Base-by-base conservation (phyloP, 2,797 vertebrate genomes). In the Denticeps clupeoides region DNA sequence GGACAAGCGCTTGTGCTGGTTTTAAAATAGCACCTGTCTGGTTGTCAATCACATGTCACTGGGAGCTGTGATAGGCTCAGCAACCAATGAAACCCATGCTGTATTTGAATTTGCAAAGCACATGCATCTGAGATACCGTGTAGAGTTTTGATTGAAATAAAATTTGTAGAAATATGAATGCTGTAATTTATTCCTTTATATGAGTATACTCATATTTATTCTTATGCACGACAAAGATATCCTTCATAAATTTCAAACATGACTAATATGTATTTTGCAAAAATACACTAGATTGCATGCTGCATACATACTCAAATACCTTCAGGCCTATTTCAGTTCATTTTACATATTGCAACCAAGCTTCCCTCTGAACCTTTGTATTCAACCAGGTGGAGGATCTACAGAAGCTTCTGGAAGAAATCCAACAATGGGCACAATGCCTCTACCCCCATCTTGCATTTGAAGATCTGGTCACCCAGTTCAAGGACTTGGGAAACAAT, bases 1-100 rank as follows among this genome's bases (percentile, higher is more conserved):
- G 55, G 48, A 60, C 28, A 67, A 65, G 19, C 18, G 16, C 27
- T 10, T 26, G 31, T 9, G 35, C n/a, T 31, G 44, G 16, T 23
- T 32, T 60, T 59, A 31, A 61, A 59, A 68, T 45, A 45, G 31
- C 47, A 8, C 5, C 16, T 27, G 42, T 47, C 5, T 40, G 26
- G 13, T 26, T 59, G 26, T 42, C 52, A 40, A 18, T 51, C 18
- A 41, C 10, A 13, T 15, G 16, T 25, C 23, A 46, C 12, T 25
- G 23, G 41, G 37, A 31, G 37, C 19, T 11, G 7, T 26, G 31
- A 33, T 21, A 22, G 33, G 10, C 28, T 41, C 45, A 46, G 33
- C 7, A 13, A 21, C n/a, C n/a, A n/a, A n/a, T n/a, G n/a, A n/a
- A n/a, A n/a, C n/a, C n/a, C n/a, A n/a, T n/a, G n/a, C n/a, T n/a